Evolutionary conservation across 2,888 invertebrate genomes (phyloP).

Genomic region (Rapana venosa): DNA sequence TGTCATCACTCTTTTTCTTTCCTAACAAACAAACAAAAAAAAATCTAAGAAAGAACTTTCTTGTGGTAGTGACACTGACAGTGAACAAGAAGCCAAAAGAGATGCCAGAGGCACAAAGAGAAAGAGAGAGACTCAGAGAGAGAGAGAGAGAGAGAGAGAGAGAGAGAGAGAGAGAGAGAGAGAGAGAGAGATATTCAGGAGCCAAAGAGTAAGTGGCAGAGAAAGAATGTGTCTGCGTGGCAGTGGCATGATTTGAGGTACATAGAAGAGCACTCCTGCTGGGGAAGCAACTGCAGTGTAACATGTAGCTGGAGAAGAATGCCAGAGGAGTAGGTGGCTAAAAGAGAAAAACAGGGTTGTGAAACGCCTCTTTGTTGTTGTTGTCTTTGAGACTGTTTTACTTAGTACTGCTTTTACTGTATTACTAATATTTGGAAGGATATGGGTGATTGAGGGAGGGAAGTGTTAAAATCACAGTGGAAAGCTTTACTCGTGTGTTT

Average conservation of each 20-base stretch:
- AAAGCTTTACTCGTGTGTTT: background rate
- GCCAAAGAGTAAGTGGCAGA: too few species aligned
- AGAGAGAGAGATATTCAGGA: background rate
- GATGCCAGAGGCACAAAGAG: background rate
- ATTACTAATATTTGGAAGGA: background rate
- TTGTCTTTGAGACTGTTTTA: background rate
- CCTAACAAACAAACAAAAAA: too few species aligned
- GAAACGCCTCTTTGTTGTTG: background rate
- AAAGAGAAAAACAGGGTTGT: background rate
- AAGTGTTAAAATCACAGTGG: background rate
- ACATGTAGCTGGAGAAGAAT: background rate
- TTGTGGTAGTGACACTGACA: too few species aligned
- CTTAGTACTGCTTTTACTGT: background rate
- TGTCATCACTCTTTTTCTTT: too few species aligned
- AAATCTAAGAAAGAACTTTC: too few species aligned
- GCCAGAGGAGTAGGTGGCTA: background rate
- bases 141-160: background rate
- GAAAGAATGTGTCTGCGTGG: too few species aligned
- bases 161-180: background rate
- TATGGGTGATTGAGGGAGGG: background rate
- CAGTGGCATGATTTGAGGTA: background rate
- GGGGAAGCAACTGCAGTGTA: background rate
- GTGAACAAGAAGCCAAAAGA: too few species aligned
- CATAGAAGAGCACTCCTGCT: background rate
- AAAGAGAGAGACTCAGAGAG: background rate